A percentile compares a stretch with the other conserved stretches of the same genome.
Evolutionary conservation across 2,888 invertebrate genomes (phyloP).

Genomic region (Andricus quercusramuli): DNA sequence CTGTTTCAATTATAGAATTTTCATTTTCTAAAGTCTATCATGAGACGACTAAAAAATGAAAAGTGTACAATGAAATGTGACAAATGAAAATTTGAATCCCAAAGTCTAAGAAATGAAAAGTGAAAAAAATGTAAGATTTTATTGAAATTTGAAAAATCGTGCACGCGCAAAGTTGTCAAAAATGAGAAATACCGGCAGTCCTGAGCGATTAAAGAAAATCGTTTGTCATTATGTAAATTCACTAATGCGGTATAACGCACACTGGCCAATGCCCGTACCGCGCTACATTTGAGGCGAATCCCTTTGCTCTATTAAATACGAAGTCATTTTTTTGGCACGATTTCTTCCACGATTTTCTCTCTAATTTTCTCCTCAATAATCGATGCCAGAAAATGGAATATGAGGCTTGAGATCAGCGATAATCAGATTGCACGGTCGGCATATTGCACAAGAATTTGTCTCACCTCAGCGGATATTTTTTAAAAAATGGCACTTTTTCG

Average conservation of each 20-base stretch:
- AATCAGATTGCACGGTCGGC: constrained; percentile 39
- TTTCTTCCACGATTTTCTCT: constrained; percentile 11
- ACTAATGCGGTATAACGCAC: constrained; percentile 51
- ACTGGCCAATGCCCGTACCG: constrained; percentile 52
- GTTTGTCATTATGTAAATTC: constrained; percentile 44
- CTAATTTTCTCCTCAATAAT: constrained; percentile 21
- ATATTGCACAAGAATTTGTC: constrained; percentile 41
- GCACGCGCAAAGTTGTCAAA: constrained; percentile 31
- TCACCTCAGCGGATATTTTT: constrained; percentile 32
- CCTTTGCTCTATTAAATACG: constrained; percentile 41
- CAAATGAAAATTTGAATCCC: not conserved
- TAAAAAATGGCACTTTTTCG: constrained; percentile 37
- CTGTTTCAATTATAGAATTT: not conserved
- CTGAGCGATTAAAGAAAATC: not conserved
- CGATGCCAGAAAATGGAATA: constrained; percentile 40
- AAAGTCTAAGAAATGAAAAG: not conserved
- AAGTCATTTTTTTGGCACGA: constrained; percentile 41
- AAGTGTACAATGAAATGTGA: not conserved
- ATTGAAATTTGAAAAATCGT: constrained; percentile 39
- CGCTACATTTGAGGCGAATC: constrained; percentile 37
- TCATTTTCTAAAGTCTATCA: not conserved
- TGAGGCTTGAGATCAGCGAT: constrained; percentile 40
- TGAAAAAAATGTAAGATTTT: not conserved
- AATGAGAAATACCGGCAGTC: constrained; percentile 32
- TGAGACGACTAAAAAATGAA: not conserved